These are phyloP conservation scores for Pomacea canaliculata DNA, from an alignment of 2,888 invertebrate genomes.

Conservation along the genomic window DNA sequence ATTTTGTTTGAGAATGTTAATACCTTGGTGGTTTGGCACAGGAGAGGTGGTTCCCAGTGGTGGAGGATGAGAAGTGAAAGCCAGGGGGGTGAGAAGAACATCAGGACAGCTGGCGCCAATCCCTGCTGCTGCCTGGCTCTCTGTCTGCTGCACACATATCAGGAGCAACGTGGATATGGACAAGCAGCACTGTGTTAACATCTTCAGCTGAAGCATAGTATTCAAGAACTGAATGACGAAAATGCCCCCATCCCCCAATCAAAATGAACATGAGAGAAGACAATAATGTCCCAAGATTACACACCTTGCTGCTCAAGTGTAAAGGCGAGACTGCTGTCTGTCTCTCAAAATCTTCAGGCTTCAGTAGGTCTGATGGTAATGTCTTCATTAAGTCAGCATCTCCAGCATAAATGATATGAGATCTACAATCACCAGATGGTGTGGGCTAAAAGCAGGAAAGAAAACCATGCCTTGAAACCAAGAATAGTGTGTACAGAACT, in stretches of 20 bases:
- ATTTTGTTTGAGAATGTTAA: too few species aligned
- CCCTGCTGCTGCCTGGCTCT: neutral
- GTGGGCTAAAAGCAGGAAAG: conserved; percentile 3
- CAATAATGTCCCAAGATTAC: too few species aligned
- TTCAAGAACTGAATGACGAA: too few species aligned
- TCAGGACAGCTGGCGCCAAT: conserved; percentile 14
- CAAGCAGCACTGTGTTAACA: too few species aligned
- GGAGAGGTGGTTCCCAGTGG: neutral
- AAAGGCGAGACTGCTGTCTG: too few species aligned
- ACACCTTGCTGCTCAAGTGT: too few species aligned
- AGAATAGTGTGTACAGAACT: too few species aligned
- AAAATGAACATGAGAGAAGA: too few species aligned
- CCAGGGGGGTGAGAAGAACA: conserved; percentile 19
- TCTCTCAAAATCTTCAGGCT: conserved; percentile 24
- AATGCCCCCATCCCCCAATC: too few species aligned
- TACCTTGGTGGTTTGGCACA: conserved; percentile 13
- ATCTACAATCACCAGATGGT: conserved; percentile 1
- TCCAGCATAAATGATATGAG: neutral
- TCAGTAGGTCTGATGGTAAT: conserved; percentile 16
- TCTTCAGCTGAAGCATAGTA: too few species aligned
- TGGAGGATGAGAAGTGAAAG: conserved; percentile 7
- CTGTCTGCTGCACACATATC: neutral
- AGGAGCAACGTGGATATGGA: too few species aligned
- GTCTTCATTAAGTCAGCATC: neutral
- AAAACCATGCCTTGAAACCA: neutral